Evolutionary conservation across 2,797 vertebrate genomes (phyloP), one percentile per base, ranked within the genome.

Genomic region (Sebastes reedi): DNA sequence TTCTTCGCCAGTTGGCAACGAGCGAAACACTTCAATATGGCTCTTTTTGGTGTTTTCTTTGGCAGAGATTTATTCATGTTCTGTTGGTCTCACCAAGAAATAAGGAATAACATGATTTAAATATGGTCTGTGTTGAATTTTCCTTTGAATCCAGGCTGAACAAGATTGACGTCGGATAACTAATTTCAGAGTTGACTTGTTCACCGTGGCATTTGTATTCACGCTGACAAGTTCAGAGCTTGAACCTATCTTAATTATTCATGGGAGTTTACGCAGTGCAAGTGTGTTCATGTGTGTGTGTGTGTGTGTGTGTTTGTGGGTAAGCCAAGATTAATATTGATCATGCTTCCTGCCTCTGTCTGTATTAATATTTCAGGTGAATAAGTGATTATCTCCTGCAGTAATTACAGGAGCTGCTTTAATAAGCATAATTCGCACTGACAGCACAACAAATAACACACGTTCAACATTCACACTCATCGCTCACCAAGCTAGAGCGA

Each of bases 361-460:
- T 81, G 55, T 89, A 94, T 95, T 92, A 94, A 95, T 95, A 94
- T 94, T 95, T 93, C 39, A 92, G 82, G 70, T 87, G 79, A 87
- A 89, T 85, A 76, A 83, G 81, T 89, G 86, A 94, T 91, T 88
- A 91, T 90, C 80, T 83, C 75, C 83, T 50, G 66, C 77, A 80
- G 75, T 91, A 84, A 93, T 90, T 88, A 83, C 60, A 77, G 75
- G 58, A 79, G 75, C 54, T 83, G 67, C 52, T 84, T 75, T 59
- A 67, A 79, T 67, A 32, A 71, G 3, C 5, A 67, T 77, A 61
- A 88, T 79, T 86, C 16, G 13, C 68, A 52, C 36, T 61, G 77
- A 81, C 72, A 77, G 68, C 58, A 77, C 22, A 78, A 72, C 67
- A 76, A 71, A 79, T 71, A 54, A 65, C 39, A 18, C 12, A 60